These are phyloP conservation scores for Pachymerium ferrugineum DNA, from an alignment of 2,888 invertebrate genomes.

Conservation along the genomic window DNA sequence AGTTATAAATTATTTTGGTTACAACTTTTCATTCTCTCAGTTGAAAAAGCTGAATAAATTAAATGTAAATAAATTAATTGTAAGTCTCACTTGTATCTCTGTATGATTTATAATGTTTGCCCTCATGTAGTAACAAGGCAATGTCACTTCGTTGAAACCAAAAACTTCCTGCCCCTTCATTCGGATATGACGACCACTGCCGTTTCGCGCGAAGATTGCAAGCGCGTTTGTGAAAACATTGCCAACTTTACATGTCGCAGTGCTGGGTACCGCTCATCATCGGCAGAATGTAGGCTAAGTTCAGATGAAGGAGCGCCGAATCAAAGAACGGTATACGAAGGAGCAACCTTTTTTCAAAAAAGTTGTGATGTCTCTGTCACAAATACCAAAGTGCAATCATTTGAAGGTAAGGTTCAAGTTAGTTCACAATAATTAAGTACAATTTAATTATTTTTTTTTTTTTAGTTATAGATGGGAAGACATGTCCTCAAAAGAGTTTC, in stretches of 20 bases:
- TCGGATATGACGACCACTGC: constrained; percentile 34
- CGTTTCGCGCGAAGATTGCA: constrained; percentile 35
- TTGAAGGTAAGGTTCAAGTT: too few species aligned
- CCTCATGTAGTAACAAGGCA: neutral
- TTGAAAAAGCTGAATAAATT: constrained; percentile 16
- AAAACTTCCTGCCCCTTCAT: constrained; percentile 26
- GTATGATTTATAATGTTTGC: neutral
- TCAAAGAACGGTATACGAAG: neutral
- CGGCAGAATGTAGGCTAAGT: constrained; percentile 35
- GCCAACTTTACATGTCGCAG: constrained; percentile 34
- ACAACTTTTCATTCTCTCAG: neutral
- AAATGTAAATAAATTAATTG: neutral
- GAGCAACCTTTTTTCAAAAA: constrained; percentile 14
- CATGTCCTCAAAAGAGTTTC: neutral
- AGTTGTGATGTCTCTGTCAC: too few species aligned
- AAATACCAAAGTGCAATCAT: too few species aligned
- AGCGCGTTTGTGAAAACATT: constrained; percentile 29
- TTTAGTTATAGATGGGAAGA: too few species aligned
- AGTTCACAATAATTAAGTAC: too few species aligned
- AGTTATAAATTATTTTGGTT: neutral
- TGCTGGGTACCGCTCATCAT: constrained; percentile 33
- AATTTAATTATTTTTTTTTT: too few species aligned
- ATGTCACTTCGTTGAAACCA: neutral
- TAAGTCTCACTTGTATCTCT: neutral
- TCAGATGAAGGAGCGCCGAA: constrained; percentile 28